phyloP scores from a whole-genome alignment of 1,140 invertebrate species.

The Stenopsyche tienmushanensis region DNA sequence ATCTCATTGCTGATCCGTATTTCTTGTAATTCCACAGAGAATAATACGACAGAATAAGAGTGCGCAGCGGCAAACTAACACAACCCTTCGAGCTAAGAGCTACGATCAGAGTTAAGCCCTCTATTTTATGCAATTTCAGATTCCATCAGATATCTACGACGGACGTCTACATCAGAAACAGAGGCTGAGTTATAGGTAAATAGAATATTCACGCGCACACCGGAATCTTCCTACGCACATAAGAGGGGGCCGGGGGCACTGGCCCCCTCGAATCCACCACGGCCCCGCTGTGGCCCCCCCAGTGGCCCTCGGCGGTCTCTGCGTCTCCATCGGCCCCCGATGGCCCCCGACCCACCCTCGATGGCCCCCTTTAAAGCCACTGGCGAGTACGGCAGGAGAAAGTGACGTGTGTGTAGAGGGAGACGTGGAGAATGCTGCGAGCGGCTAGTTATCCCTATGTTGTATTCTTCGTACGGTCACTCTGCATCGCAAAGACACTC shows the following conservation, averaged over 20 bases:
- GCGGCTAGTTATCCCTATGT: conserved; percentile 30
- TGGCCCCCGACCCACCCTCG: conserved; percentile 11
- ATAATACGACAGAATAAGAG: background rate
- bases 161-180: conserved; percentile 36
- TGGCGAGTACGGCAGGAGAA: conserved; percentile 34
- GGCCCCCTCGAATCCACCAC: background rate
- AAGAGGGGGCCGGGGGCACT: conserved; percentile 9
- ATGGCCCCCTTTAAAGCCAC: conserved; percentile 38
- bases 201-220: conserved; percentile 32
- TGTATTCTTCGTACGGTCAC: conserved; percentile 34
- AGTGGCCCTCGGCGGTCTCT: conserved; percentile 23
- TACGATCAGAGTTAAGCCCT: conserved; percentile 2
- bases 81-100: background rate
- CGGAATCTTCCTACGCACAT: conserved; percentile 40
- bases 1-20: no score
- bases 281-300: conserved; percentile 13
- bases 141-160: conserved; percentile 30
- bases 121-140: conserved; percentile 31
- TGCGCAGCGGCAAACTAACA: background rate
- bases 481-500: conserved; percentile 27
- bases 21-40: no score
- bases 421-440: conserved; percentile 17
- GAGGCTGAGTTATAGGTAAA: conserved; percentile 37
- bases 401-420: conserved; percentile 30
- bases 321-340: conserved; percentile 10